A percentile compares a stretch with the other conserved stretches of the same genome.
Conservation (phyloP, 2,797 vertebrate species). For the Takifugu ocellatus region DNA sequence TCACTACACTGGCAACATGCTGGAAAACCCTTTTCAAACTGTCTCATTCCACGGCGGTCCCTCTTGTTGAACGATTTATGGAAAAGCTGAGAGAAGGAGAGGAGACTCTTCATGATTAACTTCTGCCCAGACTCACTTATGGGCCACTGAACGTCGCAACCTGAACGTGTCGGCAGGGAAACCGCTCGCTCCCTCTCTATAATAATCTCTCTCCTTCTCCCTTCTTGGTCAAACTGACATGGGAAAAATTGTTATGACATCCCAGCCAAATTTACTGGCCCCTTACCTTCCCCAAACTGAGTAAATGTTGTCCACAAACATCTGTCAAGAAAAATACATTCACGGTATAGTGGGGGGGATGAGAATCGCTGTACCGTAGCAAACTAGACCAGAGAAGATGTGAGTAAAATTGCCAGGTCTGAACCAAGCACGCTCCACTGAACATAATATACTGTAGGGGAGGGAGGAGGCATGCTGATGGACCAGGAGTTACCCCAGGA, state of each 20-base stretch:
- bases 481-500: constrained; percentile 55
- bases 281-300: constrained; percentile 33
- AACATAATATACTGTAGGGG: constrained; percentile 62
- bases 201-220: constrained; percentile 19
- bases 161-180: constrained; percentile 38
- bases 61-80: constrained; percentile 44
- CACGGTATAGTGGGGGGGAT: constrained; percentile 31
- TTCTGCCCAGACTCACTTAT: constrained; percentile 52
- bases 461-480: constrained; percentile 38
- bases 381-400: constrained; percentile 63
- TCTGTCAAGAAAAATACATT: constrained; percentile 64
- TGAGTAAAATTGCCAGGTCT: constrained; percentile 61
- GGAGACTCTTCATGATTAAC: constrained; percentile 52
- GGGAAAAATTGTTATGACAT: constrained; percentile 47
- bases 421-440: constrained; percentile 67
- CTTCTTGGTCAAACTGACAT: constrained; percentile 7
- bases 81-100: constrained; percentile 27
- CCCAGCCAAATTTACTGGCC: constrained; percentile 47
- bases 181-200: constrained; percentile 21
- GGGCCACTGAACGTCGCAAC: constrained; percentile 36
- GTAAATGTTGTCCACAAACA: constrained; percentile 57
- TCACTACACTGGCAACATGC: constrained; percentile 32
- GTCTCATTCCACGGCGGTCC: constrained; percentile 43
- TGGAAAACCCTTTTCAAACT: constrained; percentile 49
- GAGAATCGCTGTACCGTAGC: constrained; percentile 52